Conservation (phyloP, 2,888 invertebrate genomes). For the Diarsia rubi region DNA sequence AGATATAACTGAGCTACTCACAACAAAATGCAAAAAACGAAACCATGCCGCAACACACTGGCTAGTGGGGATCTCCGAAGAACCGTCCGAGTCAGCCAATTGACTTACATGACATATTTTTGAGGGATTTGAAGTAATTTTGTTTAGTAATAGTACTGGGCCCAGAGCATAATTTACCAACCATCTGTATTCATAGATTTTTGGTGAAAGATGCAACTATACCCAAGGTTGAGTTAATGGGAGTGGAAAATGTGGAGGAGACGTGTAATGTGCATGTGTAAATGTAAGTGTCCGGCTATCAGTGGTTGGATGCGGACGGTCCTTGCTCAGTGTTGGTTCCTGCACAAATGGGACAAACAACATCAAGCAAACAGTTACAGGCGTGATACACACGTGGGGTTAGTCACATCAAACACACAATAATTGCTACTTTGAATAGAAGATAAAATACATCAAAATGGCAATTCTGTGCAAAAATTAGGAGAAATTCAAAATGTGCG, state of each 20-base stretch:
- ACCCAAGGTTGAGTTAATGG: slow-evolving; percentile 37
- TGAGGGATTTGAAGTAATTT: slow-evolving; percentile 47
- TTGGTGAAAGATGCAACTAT: slow-evolving; percentile 28
- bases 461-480: slow-evolving; percentile 65
- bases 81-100: slow-evolving; percentile 81
- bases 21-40: slow-evolving; percentile 89
- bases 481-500: slow-evolving; percentile 61
- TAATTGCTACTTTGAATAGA: slow-evolving; percentile 39
- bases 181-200: background rate
- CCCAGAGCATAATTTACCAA: slow-evolving; percentile 38
- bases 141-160: slow-evolving; percentile 22
- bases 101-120: slow-evolving; percentile 67
- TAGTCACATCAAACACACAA: slow-evolving; percentile 74
- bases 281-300: slow-evolving; percentile 73
- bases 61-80: slow-evolving; percentile 79
- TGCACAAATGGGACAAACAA: slow-evolving; percentile 87
- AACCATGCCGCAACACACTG: slow-evolving; percentile 88
- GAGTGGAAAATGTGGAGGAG: slow-evolving; percentile 49
- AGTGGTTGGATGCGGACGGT: slow-evolving; percentile 85
- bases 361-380: slow-evolving; percentile 88
- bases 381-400: slow-evolving; percentile 87
- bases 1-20: slow-evolving; percentile 81
- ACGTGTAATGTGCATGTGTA: slow-evolving; percentile 66
- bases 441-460: slow-evolving; percentile 41
- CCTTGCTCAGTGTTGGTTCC: slow-evolving; percentile 89